Conservation (phyloP, 2,113 vertebrate species). For the Colaptes auratus region DNA sequence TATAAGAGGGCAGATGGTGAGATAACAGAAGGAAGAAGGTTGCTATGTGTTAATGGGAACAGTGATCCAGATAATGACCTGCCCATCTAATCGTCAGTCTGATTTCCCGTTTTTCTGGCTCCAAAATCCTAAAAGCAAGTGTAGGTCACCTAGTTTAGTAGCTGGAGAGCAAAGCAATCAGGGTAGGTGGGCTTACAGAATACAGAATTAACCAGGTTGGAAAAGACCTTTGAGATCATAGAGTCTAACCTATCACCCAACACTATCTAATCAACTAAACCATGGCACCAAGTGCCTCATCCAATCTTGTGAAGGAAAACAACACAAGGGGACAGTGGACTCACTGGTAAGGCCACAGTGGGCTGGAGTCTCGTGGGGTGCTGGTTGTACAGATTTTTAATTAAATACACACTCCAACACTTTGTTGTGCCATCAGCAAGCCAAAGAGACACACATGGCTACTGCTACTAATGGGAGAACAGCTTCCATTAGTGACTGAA, state of each 20-base stretch:
- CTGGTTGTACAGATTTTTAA: not conserved
- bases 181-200: not conserved
- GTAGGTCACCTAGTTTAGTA: slow-evolving; percentile 28
- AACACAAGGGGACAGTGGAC: not conserved
- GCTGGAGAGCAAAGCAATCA: not conserved
- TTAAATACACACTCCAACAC: not conserved
- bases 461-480: not conserved
- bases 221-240: no score
- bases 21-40: not conserved
- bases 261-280: no score
- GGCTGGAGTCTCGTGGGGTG: not conserved
- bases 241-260: no score
- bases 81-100: not conserved
- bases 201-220: no score
- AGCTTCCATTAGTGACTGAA: not conserved
- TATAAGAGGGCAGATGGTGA: not conserved
- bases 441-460: not conserved
- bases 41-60: slow-evolving; percentile 2
- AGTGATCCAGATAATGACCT: slow-evolving; percentile 28
- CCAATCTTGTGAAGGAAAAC: not conserved
- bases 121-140: not conserved
- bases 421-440: not conserved
- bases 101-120: not conserved
- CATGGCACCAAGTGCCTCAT: no score
- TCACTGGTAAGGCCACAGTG: not conserved